phyloP scores from a whole-genome alignment of 2,113 vertebrate species.

The Colistium nudipinnis region DNA sequence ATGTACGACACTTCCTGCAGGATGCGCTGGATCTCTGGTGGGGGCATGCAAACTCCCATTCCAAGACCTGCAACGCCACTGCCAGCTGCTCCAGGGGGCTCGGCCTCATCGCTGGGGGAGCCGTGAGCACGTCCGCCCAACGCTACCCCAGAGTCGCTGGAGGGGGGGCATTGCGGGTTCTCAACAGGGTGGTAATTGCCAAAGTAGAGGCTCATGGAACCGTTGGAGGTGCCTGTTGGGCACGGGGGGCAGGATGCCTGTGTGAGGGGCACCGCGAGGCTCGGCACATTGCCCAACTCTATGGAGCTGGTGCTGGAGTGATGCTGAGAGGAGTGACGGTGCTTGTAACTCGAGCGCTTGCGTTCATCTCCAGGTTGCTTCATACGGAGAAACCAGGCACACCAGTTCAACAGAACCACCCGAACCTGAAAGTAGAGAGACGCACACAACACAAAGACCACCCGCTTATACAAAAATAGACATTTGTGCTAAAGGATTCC shows the following conservation, averaged over 20 bases:
- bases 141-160: constrained; percentile 88
- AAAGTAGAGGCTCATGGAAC: constrained; percentile 88
- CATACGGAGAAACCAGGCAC: constrained; percentile 98
- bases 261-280: constrained; percentile 63
- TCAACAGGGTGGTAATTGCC: constrained; percentile 87
- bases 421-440: constrained; percentile 83
- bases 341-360: constrained; percentile 84
- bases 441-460: neutral
- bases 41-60: constrained; percentile 78
- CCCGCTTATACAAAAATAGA: neutral
- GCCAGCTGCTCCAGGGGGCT: constrained; percentile 73
- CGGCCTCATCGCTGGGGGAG: constrained; percentile 64
- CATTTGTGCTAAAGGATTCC: neutral
- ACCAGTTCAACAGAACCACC: constrained; percentile 94
- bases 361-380: constrained; percentile 91
- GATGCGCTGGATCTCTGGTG: constrained; percentile 82
- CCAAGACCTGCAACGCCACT: constrained; percentile 47
- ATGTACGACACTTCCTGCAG: constrained; percentile 94
- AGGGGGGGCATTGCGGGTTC: constrained; percentile 85
- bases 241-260: constrained; percentile 71
- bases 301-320: constrained; percentile 86
- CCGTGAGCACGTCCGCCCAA: constrained; percentile 77
- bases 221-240: constrained; percentile 82
- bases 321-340: constrained; percentile 75
- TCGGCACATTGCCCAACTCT: constrained; percentile 70